Base-by-base conservation (phyloP, 2,113 vertebrate genomes). In the Gavialis gangeticus region DNA sequence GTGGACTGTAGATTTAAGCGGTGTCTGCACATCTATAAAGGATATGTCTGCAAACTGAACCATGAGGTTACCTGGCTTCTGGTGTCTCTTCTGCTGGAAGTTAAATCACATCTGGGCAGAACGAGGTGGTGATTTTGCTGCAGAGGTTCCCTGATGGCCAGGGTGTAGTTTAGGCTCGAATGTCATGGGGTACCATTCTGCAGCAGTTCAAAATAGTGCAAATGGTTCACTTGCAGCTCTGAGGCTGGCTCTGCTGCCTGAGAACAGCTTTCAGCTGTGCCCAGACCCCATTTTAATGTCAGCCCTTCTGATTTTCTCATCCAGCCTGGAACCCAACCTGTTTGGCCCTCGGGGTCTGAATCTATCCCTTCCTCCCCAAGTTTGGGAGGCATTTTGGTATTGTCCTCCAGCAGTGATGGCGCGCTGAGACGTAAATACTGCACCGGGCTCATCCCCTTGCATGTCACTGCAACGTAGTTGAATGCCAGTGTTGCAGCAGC, bases 321-420 rank as follows among this genome's bases (percentile, higher is more conserved):
- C 69, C 21, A 73, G 34, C 34, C 34, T 46, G 12, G 34, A 73
- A 25, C 30, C 69, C 34, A 37, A 73, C 6, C 69, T 24, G 22
- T 62, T 71, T 10, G 11, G 12, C 30, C 30, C 37, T 18, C 34
- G 21, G 2, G 6, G 37, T 82, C 89, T 18, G 28, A 59, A 80
- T 56, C n/a, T 13, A 30, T 1, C 66, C 30, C 79, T 55, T 75
- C 66, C 12, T 34, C 16, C 15, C 46, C 82, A 28, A 82, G 13
- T 59, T 10, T 16, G 56, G n/a, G 91, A 27, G 18, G 34, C 57
- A 55, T 91, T 64, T 2, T 16, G 21, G 19, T 59, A 46, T 12
- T 64, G 4, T 30, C 21, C 58, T 34, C 8, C 12, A 2, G 15
- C 1, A 0, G 18, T n/a, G 28, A 21, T 0, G 1, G 21, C 13